phyloP scores from a whole-genome alignment of 2,113 vertebrate species.

The Centrocercus urophasianus region DNA sequence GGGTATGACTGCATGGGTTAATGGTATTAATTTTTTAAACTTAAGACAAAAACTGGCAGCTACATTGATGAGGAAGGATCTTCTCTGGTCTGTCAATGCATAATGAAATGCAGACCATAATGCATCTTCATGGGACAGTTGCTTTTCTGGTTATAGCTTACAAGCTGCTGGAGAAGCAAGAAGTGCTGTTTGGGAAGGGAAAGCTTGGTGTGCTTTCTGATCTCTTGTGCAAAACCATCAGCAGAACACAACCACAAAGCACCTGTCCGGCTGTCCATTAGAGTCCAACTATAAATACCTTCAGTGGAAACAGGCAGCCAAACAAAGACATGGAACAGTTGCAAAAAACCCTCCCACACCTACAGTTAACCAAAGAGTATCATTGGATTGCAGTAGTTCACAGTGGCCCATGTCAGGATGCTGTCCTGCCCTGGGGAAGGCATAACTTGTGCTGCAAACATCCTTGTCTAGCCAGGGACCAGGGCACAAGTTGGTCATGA shows the following conservation, averaged over 20 bases:
- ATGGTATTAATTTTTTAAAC: background rate
- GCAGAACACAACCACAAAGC: background rate
- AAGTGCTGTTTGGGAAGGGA: background rate
- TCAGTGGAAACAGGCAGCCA: background rate
- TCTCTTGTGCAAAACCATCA: background rate
- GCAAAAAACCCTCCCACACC: background rate
- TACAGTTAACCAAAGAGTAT: background rate
- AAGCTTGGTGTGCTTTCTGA: background rate
- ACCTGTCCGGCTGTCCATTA: background rate
- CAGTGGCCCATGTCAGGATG: background rate
- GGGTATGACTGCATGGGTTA: background rate
- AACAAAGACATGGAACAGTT: background rate
- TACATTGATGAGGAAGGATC: background rate
- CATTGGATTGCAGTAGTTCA: background rate
- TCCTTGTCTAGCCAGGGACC: background rate
- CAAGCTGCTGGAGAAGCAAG: background rate
- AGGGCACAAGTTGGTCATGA: background rate
- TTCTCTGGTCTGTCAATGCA: background rate
- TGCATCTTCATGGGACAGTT: background rate
- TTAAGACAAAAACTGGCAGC: background rate
- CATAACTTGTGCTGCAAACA: background rate
- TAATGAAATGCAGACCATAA: background rate
- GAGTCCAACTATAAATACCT: background rate
- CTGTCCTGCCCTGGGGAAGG: background rate
- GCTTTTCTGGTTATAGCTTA: background rate